Conservation (phyloP, 2,888 invertebrate genomes). For the Apotomis betuletana region DNA sequence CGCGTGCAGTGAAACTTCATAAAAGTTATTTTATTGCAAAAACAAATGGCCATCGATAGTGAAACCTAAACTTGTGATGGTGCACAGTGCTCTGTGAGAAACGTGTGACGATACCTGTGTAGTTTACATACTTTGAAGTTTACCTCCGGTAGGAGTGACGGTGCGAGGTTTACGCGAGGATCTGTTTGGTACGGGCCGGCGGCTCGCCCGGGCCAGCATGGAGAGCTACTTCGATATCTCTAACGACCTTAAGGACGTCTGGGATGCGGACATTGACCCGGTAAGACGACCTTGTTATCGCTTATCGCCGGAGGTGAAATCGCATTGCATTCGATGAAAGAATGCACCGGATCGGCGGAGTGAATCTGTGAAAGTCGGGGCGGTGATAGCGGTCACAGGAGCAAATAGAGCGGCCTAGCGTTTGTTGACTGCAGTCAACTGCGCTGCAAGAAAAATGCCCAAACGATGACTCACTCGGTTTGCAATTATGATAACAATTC, state of each 20-base stretch:
- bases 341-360: constrained; percentile 22
- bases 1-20: constrained; percentile 78
- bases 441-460: constrained; percentile 55
- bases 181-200: constrained; percentile 65
- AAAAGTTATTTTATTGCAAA: constrained; percentile 66
- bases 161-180: constrained; percentile 65
- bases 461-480: constrained; percentile 49
- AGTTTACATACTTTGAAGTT: constrained; percentile 61
- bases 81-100: constrained; percentile 68
- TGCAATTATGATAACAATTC: constrained; percentile 39
- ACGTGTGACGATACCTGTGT: constrained; percentile 57
- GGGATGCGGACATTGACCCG: constrained; percentile 93
- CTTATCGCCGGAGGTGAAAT: constrained; percentile 61
- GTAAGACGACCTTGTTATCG: constrained; percentile 84
- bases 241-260: constrained; percentile 89
- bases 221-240: constrained; percentile 90
- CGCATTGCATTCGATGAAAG: constrained; percentile 26
- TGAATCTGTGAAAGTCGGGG: constrained; percentile 36
- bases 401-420: constrained; percentile 54
- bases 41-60: constrained; percentile 79
- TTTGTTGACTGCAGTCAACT: constrained; percentile 59
- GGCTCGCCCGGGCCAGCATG: constrained; percentile 82
- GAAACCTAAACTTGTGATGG: constrained; percentile 75
- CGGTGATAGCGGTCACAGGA: constrained; percentile 49
- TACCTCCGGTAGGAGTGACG: constrained; percentile 62